Conservation (phyloP, 2,113 vertebrate species). For the Marcusenius ussheri region DNA sequence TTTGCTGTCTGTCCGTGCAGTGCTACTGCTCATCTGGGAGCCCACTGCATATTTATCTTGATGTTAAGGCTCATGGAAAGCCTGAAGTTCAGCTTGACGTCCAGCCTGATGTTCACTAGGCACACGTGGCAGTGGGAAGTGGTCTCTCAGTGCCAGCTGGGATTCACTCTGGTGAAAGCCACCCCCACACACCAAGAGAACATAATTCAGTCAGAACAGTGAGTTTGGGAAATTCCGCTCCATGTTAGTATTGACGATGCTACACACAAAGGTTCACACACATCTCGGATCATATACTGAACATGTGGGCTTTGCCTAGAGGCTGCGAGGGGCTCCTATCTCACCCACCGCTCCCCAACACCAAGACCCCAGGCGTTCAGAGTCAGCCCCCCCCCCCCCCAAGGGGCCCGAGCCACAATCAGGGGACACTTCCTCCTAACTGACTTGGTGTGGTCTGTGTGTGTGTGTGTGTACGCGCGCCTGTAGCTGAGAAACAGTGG, state of each 20-base stretch:
- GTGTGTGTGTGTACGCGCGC: not conserved
- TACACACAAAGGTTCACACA: not conserved
- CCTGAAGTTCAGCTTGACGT: not conserved
- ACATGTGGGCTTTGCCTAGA: not conserved
- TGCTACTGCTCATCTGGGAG: not conserved
- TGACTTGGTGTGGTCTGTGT: not conserved
- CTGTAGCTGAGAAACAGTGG: not conserved
- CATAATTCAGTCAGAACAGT: not conserved
- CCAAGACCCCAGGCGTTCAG: not conserved
- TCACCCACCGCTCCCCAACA: not conserved
- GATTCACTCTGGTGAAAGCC: not conserved
- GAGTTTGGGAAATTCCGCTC: not conserved
- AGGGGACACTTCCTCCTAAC: slow-evolving; percentile 6
- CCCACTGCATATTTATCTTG: not conserved
- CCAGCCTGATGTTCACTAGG: not conserved
- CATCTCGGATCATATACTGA: not conserved
- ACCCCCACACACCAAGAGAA: not conserved
- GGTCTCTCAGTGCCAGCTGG: not conserved
- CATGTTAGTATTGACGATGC: not conserved
- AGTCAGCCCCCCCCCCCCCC: not conserved
- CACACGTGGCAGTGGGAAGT: not conserved
- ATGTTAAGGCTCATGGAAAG: not conserved
- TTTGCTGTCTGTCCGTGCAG: not conserved
- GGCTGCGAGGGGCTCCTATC: not conserved
- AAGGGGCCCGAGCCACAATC: not conserved